A percentile compares a stretch with the other conserved stretches of the same genome.
These are phyloP conservation scores for Acheta domesticus DNA, from an alignment of 2,888 invertebrate species.

Conservation along the genomic window DNA sequence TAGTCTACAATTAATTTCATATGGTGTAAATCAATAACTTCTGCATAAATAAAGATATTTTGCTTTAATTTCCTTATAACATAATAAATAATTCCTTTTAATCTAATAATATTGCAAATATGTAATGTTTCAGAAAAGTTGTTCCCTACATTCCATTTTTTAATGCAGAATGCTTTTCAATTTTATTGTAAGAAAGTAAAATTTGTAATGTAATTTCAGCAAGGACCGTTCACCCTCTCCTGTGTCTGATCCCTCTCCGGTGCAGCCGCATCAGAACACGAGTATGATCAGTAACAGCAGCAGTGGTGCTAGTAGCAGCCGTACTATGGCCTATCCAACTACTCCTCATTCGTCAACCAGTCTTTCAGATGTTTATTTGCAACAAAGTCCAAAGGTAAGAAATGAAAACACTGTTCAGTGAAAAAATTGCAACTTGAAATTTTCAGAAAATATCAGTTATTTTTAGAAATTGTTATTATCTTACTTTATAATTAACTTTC, in stretches of 20 bases:
- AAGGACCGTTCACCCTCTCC: slow-evolving; percentile 42
- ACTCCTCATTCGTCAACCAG: slow-evolving; percentile 32
- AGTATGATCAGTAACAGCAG: slow-evolving; percentile 33
- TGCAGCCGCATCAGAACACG: slow-evolving; percentile 30
- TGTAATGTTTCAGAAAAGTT: too few relatives aligned
- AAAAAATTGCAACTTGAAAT: neutral
- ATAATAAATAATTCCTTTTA: too few relatives aligned
- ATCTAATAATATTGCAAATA: too few relatives aligned
- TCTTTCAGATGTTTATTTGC: slow-evolving; percentile 30
- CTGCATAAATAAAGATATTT: too few relatives aligned
- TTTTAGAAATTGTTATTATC: too few relatives aligned
- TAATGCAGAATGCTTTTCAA: too few relatives aligned
- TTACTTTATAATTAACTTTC: too few relatives aligned
- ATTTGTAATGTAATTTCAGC: slow-evolving; percentile 34
- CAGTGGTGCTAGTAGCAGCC: slow-evolving; percentile 32
- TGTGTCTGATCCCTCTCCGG: slow-evolving; percentile 37
- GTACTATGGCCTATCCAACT: slow-evolving; percentile 27
- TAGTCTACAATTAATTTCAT: too few relatives aligned
- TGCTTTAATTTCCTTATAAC: too few relatives aligned
- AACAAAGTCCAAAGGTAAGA: slow-evolving; percentile 50
- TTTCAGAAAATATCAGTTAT: neutral
- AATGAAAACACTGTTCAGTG: neutral
- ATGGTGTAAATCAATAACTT: too few relatives aligned
- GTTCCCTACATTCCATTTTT: too few relatives aligned
- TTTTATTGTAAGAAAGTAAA: too few relatives aligned